A percentile compares a stretch with the other conserved stretches of the same genome.
Evolutionary conservation across 2,888 invertebrate species (phyloP).

Genomic region (Pasiphila rectangulata): DNA sequence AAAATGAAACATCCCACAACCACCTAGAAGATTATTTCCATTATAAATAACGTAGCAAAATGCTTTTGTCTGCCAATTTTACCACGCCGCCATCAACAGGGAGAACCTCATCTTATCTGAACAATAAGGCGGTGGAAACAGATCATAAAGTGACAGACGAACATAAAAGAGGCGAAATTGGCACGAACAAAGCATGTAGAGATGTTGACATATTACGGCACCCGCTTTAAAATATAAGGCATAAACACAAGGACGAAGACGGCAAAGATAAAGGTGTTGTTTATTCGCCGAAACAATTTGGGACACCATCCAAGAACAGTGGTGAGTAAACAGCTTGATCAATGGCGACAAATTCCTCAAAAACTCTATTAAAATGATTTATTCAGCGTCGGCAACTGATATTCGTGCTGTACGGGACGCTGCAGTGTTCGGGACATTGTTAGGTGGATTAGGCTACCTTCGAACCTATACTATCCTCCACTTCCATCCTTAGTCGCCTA

Average conservation of each 20-base stretch:
- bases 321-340: conserved; percentile 1
- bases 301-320: conserved; percentile 27
- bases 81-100: neutral
- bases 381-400: no score
- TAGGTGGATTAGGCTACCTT: no score
- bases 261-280: conserved; percentile 44
- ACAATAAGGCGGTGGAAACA: conserved; percentile 2
- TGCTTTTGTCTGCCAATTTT: conserved; percentile 2
- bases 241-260: conserved; percentile 39
- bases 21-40: neutral
- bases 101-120: neutral
- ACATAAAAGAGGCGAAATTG: conserved; percentile 38
- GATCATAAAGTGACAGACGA: conserved; percentile 43
- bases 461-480: no score
- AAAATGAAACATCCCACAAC: neutral
- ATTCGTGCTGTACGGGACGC: no score
- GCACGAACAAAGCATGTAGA: conserved; percentile 39
- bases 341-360: neutral
- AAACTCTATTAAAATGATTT: no score
- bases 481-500: no score
- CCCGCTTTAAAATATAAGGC: conserved; percentile 46
- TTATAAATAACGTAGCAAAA: conserved; percentile 1
- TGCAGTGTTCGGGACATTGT: no score
- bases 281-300: conserved; percentile 52
- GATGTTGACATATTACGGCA: conserved; percentile 46